Conservation (phyloP, 2,888 invertebrate species). For the Pharmacophagus antenor region DNA sequence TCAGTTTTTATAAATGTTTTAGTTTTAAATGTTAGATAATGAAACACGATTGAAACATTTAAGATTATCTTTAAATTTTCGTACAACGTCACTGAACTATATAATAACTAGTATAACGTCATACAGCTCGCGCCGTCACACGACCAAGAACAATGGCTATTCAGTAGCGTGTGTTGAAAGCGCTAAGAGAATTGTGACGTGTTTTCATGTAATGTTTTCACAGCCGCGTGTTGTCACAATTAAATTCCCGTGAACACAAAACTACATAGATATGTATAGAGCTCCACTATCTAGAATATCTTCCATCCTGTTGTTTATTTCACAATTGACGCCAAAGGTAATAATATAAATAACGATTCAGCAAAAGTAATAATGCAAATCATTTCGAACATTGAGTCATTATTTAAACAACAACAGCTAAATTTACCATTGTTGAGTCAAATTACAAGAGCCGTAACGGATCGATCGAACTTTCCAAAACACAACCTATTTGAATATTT, state of each 20-base stretch:
- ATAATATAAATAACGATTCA: neutral
- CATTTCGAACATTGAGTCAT: conserved; percentile 48
- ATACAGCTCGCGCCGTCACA: conserved; percentile 43
- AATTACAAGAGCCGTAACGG: conserved; percentile 73
- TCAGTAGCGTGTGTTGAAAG: conserved; percentile 67
- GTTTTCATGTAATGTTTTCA: conserved; percentile 69
- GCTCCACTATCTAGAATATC: conserved; percentile 28
- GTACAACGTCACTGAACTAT: neutral
- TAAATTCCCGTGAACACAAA: conserved; percentile 66
- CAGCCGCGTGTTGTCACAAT: conserved; percentile 59
- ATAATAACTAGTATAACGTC: neutral
- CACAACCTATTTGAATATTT: conserved; percentile 73
- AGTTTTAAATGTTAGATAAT: neutral
- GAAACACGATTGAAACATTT: neutral
- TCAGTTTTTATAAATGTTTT: neutral
- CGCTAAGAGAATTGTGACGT: conserved; percentile 61
- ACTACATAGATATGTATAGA: conserved; percentile 45
- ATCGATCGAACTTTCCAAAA: conserved; percentile 69
- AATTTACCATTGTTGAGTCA: conserved; percentile 44
- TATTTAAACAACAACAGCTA: conserved; percentile 57
- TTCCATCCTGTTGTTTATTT: neutral
- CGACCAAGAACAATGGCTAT: conserved; percentile 75
- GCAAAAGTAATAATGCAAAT: conserved; percentile 33
- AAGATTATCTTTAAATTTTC: neutral
- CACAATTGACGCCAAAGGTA: neutral